phyloP scores from a whole-genome alignment of 1,140 invertebrate species.

The Lordiphosa mommai region DNA sequence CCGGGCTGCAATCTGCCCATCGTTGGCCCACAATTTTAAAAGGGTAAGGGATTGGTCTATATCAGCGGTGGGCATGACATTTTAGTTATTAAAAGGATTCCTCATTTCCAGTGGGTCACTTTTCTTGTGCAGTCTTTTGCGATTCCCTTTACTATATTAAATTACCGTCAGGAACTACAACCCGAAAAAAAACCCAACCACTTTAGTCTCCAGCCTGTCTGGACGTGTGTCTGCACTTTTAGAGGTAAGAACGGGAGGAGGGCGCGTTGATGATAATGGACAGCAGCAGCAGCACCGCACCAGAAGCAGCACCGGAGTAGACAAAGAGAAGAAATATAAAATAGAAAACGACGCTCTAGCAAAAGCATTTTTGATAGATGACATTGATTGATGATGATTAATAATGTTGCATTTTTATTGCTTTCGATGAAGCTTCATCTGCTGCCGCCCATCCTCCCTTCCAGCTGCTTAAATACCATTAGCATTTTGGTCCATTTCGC shows the following conservation, averaged over 20 bases:
- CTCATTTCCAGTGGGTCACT: too few species aligned
- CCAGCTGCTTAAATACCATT: conserved; percentile 4
- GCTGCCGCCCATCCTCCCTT: background rate
- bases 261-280: conserved; percentile 63
- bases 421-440: conserved; percentile 43
- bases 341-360: conserved; percentile 16
- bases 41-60: too few species aligned
- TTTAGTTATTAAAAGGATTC: too few species aligned
- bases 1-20: too few species aligned
- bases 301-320: conserved; percentile 5
- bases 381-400: conserved; percentile 78
- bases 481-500: conserved; percentile 7
- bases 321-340: conserved; percentile 12
- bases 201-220: conserved; percentile 19
- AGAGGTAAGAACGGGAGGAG: conserved; percentile 13
- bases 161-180: conserved; percentile 7
- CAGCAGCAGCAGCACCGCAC: conserved; percentile 9
- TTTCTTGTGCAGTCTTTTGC: background rate
- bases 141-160: background rate
- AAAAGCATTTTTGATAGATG: conserved; percentile 70
- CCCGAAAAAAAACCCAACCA: conserved; percentile 1
- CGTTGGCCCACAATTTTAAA: too few species aligned
- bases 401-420: conserved; percentile 78
- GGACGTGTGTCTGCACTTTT: conserved; percentile 37
- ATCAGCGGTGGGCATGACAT: too few species aligned